Conservation (phyloP, 2,113 vertebrate species). For the Leucopsar rothschildi region DNA sequence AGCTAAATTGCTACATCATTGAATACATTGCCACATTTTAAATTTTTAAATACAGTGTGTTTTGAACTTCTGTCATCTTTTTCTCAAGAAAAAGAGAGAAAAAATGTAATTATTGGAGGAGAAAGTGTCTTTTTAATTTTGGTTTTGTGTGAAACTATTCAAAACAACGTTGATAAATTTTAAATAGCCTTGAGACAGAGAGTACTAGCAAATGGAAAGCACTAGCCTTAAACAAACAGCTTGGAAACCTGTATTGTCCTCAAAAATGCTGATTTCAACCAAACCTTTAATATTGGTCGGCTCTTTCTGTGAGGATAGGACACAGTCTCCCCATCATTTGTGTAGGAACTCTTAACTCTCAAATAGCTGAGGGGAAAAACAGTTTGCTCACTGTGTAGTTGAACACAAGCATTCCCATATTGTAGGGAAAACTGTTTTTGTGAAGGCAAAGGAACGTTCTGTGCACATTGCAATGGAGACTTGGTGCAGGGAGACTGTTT, state of each 20-base stretch:
- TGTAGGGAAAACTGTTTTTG: neutral
- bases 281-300: neutral
- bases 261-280: conserved; percentile 1
- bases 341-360: neutral
- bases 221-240: neutral
- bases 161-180: neutral
- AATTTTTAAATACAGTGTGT: conserved; percentile 1
- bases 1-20: neutral
- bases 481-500: neutral
- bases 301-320: neutral
- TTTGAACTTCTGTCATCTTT: conserved; percentile 29
- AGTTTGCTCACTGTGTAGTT: neutral
- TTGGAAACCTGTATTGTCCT: neutral
- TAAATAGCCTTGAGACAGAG: neutral
- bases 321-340: neutral
- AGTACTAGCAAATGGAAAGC: neutral
- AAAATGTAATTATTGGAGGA: neutral
- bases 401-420: neutral
- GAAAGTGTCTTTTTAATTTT: neutral
- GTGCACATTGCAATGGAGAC: neutral
- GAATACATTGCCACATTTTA: conserved; percentile 19
- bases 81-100: neutral
- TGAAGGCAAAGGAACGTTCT: neutral
- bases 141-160: neutral
- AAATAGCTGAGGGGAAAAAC: neutral